These are phyloP conservation scores for Icerya purchasi DNA, from an alignment of 2,888 invertebrate species.

Conservation along the genomic window DNA sequence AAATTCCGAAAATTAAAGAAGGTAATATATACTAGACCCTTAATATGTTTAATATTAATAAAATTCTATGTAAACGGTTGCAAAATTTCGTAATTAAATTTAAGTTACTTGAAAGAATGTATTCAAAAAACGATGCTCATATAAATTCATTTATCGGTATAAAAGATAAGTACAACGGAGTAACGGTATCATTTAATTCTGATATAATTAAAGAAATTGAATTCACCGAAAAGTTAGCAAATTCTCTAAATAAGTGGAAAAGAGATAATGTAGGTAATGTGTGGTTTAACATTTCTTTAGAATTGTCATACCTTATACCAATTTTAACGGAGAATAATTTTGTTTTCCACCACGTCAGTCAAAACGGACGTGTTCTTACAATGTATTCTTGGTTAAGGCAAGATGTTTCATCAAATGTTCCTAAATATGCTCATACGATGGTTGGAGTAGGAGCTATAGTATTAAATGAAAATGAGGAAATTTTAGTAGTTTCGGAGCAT, in stretches of 20 bases:
- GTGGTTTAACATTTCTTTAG: constrained; percentile 6
- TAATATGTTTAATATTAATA: too few species aligned
- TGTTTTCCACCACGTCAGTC: constrained; percentile 61
- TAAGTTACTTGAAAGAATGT: too few species aligned
- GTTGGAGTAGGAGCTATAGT: constrained; percentile 72
- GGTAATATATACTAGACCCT: too few species aligned
- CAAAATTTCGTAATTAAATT: too few species aligned
- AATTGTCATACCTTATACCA: constrained; percentile 4
- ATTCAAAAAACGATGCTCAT: background rate
- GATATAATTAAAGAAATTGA: background rate
- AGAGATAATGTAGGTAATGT: background rate
- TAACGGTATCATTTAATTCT: background rate
- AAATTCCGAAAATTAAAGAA: too few species aligned
- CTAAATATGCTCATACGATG: constrained; percentile 58
- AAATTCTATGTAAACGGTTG: too few species aligned
- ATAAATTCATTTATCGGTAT: background rate
- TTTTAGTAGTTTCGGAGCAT: constrained; percentile 62
- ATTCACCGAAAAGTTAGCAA: constrained; percentile 2
- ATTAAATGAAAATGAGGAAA: constrained; percentile 48
- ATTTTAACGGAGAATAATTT: constrained; percentile 42
- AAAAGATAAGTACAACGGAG: background rate
- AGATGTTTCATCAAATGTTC: constrained; percentile 38
- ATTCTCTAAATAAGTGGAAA: constrained; percentile 5
- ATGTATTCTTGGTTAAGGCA: constrained; percentile 61
- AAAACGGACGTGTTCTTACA: constrained; percentile 47